These are phyloP conservation scores for Tortrix viridana DNA, from an alignment of 2,888 invertebrate species.

Conservation along the genomic window DNA sequence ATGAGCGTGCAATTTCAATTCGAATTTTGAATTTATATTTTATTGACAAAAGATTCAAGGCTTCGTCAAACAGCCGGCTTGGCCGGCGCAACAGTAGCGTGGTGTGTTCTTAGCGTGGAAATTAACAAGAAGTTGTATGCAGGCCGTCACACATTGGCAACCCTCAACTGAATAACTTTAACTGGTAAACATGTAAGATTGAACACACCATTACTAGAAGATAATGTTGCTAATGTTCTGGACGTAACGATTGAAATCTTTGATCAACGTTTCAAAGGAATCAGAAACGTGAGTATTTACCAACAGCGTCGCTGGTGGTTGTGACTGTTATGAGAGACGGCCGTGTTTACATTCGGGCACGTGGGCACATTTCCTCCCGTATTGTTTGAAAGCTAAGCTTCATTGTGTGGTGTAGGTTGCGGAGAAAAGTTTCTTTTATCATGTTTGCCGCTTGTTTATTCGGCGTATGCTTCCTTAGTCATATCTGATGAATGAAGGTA, in stretches of 20 bases:
- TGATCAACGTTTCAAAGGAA: conserved; percentile 25
- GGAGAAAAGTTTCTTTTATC: conserved; percentile 22
- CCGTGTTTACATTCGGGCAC: conserved; percentile 46
- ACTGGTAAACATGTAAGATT: neutral
- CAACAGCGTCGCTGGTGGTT: conserved; percentile 41
- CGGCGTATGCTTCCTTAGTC: no score
- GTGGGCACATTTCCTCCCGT: conserved; percentile 40
- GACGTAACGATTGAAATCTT: no score
- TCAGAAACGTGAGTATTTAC: conserved; percentile 40
- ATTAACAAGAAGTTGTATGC: no score
- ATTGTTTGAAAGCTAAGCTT: conserved; percentile 33
- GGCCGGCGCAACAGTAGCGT: no score
- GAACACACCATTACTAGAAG: conserved; percentile 14
- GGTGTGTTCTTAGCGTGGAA: no score
- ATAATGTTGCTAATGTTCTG: conserved; percentile 12
- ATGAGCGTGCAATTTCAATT: no score
- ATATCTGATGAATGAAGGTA: no score
- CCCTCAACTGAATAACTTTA: neutral
- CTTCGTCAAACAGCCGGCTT: no score
- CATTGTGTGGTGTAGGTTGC: conserved; percentile 26
- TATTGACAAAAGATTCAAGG: no score
- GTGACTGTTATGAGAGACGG: conserved; percentile 44
- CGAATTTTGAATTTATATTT: no score
- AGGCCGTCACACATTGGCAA: no score
- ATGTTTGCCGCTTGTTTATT: neutral